Conservation (phyloP, 2,113 vertebrate species). For the Semnopithecus entellus region DNA sequence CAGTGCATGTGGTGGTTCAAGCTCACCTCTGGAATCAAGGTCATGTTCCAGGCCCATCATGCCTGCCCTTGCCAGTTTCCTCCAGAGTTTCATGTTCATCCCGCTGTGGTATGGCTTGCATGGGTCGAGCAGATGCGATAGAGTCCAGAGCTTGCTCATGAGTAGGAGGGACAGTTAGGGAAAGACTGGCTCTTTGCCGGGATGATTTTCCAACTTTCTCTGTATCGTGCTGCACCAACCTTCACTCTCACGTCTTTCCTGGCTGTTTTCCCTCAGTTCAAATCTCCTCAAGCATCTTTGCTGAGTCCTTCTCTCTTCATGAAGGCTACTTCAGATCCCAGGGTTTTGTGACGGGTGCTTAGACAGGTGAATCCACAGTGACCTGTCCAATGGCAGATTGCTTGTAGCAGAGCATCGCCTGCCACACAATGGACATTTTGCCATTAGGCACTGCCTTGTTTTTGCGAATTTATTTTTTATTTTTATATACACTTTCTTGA, state of each 20-base stretch:
- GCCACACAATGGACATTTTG: accelerated
- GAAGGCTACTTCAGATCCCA: background rate
- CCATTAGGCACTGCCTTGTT: background rate
- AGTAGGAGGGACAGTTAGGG: background rate
- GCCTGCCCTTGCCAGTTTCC: background rate
- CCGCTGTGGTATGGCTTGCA: background rate
- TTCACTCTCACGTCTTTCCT: background rate
- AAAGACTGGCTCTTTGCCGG: background rate
- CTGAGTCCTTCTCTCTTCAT: background rate
- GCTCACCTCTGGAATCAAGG: background rate
- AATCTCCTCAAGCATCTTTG: accelerated
- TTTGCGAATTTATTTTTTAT: background rate
- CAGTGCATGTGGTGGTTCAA: accelerated
- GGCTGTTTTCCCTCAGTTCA: background rate
- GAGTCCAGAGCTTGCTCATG: background rate
- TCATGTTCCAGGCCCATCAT: background rate
- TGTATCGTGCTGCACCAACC: background rate
- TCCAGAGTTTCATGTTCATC: accelerated
- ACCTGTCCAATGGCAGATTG: accelerated
- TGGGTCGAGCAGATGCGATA: background rate
- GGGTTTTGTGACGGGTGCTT: background rate
- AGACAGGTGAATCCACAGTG: accelerated
- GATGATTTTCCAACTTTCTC: background rate
- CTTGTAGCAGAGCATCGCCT: background rate
- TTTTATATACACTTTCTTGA: background rate